Evolutionary conservation across 2,888 invertebrate species (phyloP).

Genomic region (Hedychridium roseum): DNA sequence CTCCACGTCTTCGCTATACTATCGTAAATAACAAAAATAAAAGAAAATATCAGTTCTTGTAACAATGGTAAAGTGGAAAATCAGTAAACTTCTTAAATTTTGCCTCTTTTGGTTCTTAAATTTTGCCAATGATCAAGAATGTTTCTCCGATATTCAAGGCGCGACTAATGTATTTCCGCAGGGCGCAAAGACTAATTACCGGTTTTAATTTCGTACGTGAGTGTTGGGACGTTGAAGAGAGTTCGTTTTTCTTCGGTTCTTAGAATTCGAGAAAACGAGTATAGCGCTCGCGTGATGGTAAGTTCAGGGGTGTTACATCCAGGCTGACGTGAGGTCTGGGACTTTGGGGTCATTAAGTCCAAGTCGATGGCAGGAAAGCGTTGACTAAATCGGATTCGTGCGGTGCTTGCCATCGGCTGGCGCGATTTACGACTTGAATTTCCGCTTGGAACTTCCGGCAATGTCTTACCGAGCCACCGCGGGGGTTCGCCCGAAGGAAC

Average conservation of each 20-base stretch:
- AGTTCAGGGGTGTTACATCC: slow-evolving; percentile 19
- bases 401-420: slow-evolving; percentile 29
- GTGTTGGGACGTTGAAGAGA: background rate
- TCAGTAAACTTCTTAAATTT: no score
- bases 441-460: slow-evolving; percentile 27
- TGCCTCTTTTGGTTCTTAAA: no score
- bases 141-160: no score
- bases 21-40: no score
- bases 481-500: slow-evolving; percentile 7
- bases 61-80: no score
- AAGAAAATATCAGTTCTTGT: no score
- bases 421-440: slow-evolving; percentile 39
- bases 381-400: slow-evolving; percentile 30
- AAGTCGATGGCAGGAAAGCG: slow-evolving; percentile 10
- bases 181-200: no score
- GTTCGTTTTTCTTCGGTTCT: background rate
- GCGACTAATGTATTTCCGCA: no score
- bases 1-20: no score
- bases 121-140: no score
- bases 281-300: slow-evolving; percentile 15
- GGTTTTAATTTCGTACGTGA: no score
- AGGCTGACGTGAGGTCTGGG: background rate
- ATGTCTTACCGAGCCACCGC: slow-evolving; percentile 21
- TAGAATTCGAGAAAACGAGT: no score
- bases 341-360: slow-evolving; percentile 3